Evolutionary conservation across 2,113 vertebrate species (phyloP), one percentile per base, ranked within the genome.

Genomic region (Laterallus jamaicensis): DNA sequence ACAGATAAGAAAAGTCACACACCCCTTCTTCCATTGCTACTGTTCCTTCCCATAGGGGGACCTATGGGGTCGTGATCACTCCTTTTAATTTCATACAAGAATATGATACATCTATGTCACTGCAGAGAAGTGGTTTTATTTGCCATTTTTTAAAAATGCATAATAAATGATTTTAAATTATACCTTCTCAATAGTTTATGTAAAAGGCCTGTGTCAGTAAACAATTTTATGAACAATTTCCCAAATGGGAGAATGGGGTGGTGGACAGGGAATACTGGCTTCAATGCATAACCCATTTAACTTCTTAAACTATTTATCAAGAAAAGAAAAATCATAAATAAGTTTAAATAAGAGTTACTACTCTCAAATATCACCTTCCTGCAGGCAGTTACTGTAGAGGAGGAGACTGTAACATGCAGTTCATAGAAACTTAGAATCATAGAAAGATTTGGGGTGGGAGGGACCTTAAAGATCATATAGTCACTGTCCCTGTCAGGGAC

Each of bases 11-110:
- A 92, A 83, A 37, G 12, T 39, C 21, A 39, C 9, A 9, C 29
- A 37, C 4, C 5, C 2, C 3, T 39, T 11, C 8, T 5, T 50
- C 17, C 15, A 8, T 6, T 2, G 2, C 8, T 35, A 11, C 29
- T 35, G 3, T 32, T 71, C 7, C n/a, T 82, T 74, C 19, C 4
- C 10, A 44, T 29, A 32, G 7, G 35, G 35, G 35, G 35, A 35
- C 35, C 35, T 35, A 35, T 35, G 35, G 35, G 35, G 6, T 35
- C 35, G 35, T 35, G 35, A 35, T 35, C 18, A 44, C 11, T 54
- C 12, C 16, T 58, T 68, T 49, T 21, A 17, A 52, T 76, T 75
- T 89, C n/a, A 35, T 67, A 12, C 4, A 59, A 32, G 3, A 21
- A 7, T 29, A 26, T 42, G 11, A 11, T 44, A 32, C 32, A 13